Evolutionary conservation across 2,797 vertebrate species (phyloP), one percentile per base, ranked within the genome.

Genomic region (Micrastur ruficollis): DNA sequence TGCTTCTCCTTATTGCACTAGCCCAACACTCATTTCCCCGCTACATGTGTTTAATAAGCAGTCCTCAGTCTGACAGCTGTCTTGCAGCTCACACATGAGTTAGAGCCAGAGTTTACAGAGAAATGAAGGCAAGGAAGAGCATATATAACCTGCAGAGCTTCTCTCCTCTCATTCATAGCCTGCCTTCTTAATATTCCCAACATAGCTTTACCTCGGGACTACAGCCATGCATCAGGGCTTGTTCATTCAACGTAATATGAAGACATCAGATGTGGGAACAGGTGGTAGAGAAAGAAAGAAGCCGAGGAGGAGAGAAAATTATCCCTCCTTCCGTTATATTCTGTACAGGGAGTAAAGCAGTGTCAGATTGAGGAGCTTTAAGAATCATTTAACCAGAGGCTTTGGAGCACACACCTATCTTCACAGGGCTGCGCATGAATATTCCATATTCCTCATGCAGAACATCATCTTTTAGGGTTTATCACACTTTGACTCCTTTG

Each of bases 301-400:
- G 75, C 81, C 96, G 95, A 92, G 81, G 71, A 94, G 92, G 90
- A 96, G 66, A 94, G 76, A 96, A 96, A 95, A 96, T 91, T 73
- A 86, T 90, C 91, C 42, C 59, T 94, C 79, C 81, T 95, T 93
- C 94, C 94, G 80, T 89, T 91, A 81, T 58, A 84, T 83, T 91
- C 82, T 74, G 34, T 89, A 79, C 73, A 47, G 66, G 87, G 63
- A 94, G 32, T 44, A 91, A 96, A 88, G 84, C 29, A 81, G 52
- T 63, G 56, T 97, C 81, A 95, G 94, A 86, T 21, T 90, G 76
- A 95, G 47, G 50, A 88, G 66, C 66, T 91, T 93, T 68, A 92
- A 93, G 90, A 96, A 96, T 94, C 94, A 92, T 97, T 94, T 93
- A 95, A 86, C 66, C 58, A 79, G 38, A 86, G 20, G 52, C 61